These are phyloP conservation scores for Pammene fasciana DNA, from an alignment of 2,888 invertebrate species.

Conservation along the genomic window DNA sequence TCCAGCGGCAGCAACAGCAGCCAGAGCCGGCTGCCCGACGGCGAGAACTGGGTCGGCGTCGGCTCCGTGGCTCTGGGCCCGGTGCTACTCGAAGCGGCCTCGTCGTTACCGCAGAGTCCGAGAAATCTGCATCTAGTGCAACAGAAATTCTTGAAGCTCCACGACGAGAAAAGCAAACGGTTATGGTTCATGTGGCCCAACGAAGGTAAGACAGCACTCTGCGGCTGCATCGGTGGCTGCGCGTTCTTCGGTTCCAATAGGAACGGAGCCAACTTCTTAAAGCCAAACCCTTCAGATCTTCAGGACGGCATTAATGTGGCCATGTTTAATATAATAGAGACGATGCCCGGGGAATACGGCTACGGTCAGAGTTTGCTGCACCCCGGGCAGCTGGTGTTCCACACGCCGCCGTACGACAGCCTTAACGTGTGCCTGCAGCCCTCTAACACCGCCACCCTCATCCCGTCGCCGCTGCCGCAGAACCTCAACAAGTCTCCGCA, in stretches of 20 bases:
- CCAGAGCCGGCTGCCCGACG: constrained; percentile 66
- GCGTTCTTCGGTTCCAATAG: constrained; percentile 96
- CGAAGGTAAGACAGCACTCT: constrained; percentile 88
- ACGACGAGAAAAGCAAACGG: constrained; percentile 92
- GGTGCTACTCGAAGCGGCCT: constrained; percentile 93
- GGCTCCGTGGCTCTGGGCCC: constrained; percentile 96
- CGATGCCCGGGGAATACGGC: constrained; percentile 91
- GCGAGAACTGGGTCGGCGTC: constrained; percentile 95
- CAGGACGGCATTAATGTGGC: constrained; percentile 93
- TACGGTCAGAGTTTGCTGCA: constrained; percentile 97
- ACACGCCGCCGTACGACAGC: constrained; percentile 93
- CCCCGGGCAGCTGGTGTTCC: constrained; percentile 93
- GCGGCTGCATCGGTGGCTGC: constrained; percentile 98
- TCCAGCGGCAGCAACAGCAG: constrained; percentile 79
- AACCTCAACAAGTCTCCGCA: constrained; percentile 71
- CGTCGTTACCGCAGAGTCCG: constrained; percentile 90
- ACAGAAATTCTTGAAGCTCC: constrained; percentile 91
- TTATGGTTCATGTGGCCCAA: constrained; percentile 97
- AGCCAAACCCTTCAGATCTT: constrained; percentile 90
- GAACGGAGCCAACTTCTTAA: constrained; percentile 94
- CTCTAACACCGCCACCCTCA: constrained; percentile 72
- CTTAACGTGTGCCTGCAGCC: constrained; percentile 90
- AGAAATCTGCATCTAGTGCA: constrained; percentile 90
- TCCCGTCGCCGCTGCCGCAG: constrained; percentile 75
- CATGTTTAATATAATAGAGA: constrained; percentile 87